Conservation (phyloP, 92 coral and sea anemone genomes). For the Palythoa heliodiscus region DNA sequence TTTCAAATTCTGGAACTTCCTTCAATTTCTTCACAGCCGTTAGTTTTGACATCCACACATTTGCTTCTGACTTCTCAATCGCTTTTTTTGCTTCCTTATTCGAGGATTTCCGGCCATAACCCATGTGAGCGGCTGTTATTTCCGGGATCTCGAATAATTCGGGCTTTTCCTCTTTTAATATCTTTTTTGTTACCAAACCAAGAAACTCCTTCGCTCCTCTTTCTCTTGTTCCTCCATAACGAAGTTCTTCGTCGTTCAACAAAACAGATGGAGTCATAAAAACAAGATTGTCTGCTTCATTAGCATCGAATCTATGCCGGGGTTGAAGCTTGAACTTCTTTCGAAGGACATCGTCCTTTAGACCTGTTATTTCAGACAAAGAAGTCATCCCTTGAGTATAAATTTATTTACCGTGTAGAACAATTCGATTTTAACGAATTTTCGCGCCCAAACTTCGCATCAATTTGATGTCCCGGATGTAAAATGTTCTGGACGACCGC, state of each 20-base stretch:
- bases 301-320: conserved; percentile 8
- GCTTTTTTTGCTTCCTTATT: conserved; percentile 45
- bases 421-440: too few relatives aligned
- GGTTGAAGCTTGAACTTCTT: conserved; percentile 38
- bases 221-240: background rate
- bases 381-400: conserved; percentile 15
- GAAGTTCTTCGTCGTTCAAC: conserved; percentile 15
- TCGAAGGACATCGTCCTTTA: background rate
- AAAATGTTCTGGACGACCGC: too few relatives aligned
- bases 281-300: conserved; percentile 34
- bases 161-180: background rate
- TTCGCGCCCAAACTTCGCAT: too few relatives aligned
- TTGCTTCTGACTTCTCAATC: conserved; percentile 28
- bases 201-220: conserved; percentile 29
- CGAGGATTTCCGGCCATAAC: conserved; percentile 44
- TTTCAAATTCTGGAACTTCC: background rate
- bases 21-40: background rate
- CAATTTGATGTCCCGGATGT: too few relatives aligned
- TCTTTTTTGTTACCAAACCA: conserved; percentile 38
- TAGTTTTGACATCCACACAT: conserved; percentile 32
- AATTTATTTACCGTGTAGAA: too few relatives aligned
- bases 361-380: conserved; percentile 28
- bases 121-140: conserved; percentile 43
- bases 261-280: conserved; percentile 45
- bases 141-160: conserved; percentile 38